phyloP scores from a whole-genome alignment of 2,888 invertebrate species.

The Oxyteleia sp. region DNA sequence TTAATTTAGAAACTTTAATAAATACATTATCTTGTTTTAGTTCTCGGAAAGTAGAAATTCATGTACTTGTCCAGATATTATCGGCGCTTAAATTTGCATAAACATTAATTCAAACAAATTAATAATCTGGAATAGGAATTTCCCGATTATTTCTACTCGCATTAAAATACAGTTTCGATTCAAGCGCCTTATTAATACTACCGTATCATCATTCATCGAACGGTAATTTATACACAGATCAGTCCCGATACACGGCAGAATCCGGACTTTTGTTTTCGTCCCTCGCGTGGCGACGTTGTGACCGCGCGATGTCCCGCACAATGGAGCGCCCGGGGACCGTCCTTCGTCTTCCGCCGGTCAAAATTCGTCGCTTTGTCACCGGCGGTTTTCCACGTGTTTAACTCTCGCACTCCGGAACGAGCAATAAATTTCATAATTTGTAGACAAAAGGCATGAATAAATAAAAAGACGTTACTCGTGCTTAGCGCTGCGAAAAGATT shows the following conservation, averaged over 20 bases:
- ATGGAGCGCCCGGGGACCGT: too few species aligned
- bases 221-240: too few species aligned
- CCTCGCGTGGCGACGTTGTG: too few species aligned
- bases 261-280: too few species aligned
- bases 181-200: too few species aligned
- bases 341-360: slow-evolving; percentile 16
- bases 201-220: too few species aligned
- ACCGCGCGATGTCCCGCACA: background rate
- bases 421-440: slow-evolving; percentile 69
- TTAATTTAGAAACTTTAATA: too few species aligned
- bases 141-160: too few species aligned
- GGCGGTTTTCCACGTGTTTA: slow-evolving; percentile 27
- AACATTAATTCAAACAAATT: background rate
- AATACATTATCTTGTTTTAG: too few species aligned
- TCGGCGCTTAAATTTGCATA: background rate
- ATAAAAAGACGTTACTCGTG: slow-evolving; percentile 62
- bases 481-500: slow-evolving; percentile 59
- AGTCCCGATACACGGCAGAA: too few species aligned
- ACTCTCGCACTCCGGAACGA: slow-evolving; percentile 31
- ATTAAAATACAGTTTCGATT: too few species aligned
- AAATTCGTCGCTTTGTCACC: slow-evolving; percentile 49
- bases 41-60: background rate
- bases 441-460: slow-evolving; percentile 66
- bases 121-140: background rate
- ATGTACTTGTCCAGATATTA: background rate